Conservation (phyloP, 2,888 invertebrate genomes). For the Drosophila seclusa region DNA sequence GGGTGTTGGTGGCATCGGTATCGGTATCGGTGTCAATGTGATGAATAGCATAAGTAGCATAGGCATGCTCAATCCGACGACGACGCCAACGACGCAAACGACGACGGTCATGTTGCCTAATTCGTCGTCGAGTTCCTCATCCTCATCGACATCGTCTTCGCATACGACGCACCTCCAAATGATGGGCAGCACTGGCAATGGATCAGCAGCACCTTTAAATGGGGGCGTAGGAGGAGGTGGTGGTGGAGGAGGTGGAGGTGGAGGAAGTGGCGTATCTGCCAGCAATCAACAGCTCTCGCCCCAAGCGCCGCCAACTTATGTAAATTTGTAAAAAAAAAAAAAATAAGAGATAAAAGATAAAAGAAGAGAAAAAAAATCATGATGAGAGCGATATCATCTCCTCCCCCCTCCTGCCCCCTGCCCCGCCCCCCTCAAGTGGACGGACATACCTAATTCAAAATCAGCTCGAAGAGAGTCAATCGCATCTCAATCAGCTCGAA, state of each 20-base stretch:
- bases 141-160: constrained; percentile 82
- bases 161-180: constrained; percentile 81
- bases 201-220: constrained; percentile 48
- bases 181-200: constrained; percentile 66
- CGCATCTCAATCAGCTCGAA: background rate
- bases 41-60: constrained; percentile 59
- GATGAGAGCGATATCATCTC: background rate
- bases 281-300: constrained; percentile 89
- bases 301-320: constrained; percentile 96
- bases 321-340: constrained; percentile 88
- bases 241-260: constrained; percentile 30
- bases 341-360: too few species aligned
- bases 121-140: constrained; percentile 83
- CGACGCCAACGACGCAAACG: constrained; percentile 82
- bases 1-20: constrained; percentile 46
- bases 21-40: constrained; percentile 25
- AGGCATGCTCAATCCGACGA: constrained; percentile 61
- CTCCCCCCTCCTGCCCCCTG: background rate
- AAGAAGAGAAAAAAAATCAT: background rate
- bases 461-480: background rate
- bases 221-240: constrained; percentile 25
- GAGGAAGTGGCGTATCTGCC: constrained; percentile 82
- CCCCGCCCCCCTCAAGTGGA: background rate
- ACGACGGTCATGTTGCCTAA: constrained; percentile 83
- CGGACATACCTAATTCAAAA: background rate